Evolutionary conservation across 1,140 invertebrate genomes (phyloP), one percentile per base, ranked within the genome.

Genomic region (Samia ricini): DNA sequence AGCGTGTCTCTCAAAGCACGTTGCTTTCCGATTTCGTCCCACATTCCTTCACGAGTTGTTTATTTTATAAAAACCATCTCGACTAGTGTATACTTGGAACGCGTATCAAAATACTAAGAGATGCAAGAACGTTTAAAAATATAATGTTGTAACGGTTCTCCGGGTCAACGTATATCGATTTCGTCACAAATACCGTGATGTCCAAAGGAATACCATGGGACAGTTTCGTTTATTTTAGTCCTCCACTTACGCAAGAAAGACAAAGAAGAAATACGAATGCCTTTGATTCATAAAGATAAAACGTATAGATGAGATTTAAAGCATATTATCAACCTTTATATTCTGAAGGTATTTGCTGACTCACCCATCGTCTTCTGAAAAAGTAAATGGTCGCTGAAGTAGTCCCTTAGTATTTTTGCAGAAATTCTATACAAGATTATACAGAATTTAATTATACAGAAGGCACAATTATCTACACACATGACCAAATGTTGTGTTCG

Each of bases 11-110:
- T 19, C 54, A 59, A 61, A 66, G 33, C 55, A 65, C 8, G 60
- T 49, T 66, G 68, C 69, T 73, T 81, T 80, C 75, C 68, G 76
- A 74, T 71, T 70, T 76, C 69, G 74, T 67, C 61, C 69, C 66
- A 76, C 71, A 77, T 79, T 77, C 71, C 67, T 74, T 72, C 72
- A 81, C 77, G 76, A 69, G 61, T n/a, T 77, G 77, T 79, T 79
- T 79, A 73, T 77, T 65, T 81, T 77, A 75, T 67, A 65, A 68
- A 69, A 59, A 66, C 63, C 66, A 71, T 77, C 64, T 67, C 65
- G 42, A 59, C 51, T 22, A 22, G 49, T 26, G n/a, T n/a, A n/a
- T n/a, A n/a, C n/a, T 59, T 36, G 33, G 26, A 52, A 23, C 68
- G 50, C 63, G 61, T 61, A 66, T 63, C 59, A 69, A 69, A 64